These are phyloP conservation scores for Chelonoidis abingdonii DNA, from an alignment of 2,113 vertebrate species.

Conservation along the genomic window DNA sequence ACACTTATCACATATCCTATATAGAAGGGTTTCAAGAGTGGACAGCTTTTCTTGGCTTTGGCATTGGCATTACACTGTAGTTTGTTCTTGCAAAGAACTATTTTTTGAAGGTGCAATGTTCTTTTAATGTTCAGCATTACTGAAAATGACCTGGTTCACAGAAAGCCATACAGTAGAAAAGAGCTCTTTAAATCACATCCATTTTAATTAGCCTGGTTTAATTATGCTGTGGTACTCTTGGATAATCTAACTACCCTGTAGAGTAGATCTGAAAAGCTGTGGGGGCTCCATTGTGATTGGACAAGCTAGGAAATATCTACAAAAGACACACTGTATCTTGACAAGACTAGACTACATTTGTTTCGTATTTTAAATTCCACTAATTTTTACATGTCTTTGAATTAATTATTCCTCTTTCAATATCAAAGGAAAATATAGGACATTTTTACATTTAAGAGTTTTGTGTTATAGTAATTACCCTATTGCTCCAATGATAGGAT, in stretches of 20 bases:
- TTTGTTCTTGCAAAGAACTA: not conserved
- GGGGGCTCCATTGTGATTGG: slow-evolving; percentile 54
- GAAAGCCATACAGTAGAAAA: slow-evolving; percentile 6
- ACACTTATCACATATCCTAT: not conserved
- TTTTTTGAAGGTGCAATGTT: not conserved
- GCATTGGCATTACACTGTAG: not conserved
- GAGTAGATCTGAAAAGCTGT: slow-evolving; percentile 63
- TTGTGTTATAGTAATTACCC: slow-evolving; percentile 17
- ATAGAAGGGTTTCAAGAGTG: not conserved
- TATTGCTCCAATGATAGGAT: slow-evolving; percentile 32
- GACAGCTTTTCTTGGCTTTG: not conserved
- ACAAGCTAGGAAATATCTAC: slow-evolving; percentile 31
- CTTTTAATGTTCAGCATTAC: not conserved
- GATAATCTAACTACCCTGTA: slow-evolving; percentile 40
- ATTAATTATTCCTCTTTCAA: slow-evolving; percentile 54
- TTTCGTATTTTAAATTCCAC: slow-evolving; percentile 71
- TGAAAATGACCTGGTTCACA: not conserved
- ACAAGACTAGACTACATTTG: slow-evolving; percentile 55
- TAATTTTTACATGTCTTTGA: slow-evolving; percentile 67
- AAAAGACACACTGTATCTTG: slow-evolving; percentile 7
- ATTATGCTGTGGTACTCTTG: slow-evolving; percentile 43
- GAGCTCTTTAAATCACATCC: slow-evolving; percentile 32
- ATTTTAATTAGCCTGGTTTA: slow-evolving; percentile 52
- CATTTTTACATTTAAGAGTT: slow-evolving; percentile 47
- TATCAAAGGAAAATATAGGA: slow-evolving; percentile 46